Evolutionary conservation across 2,113 vertebrate genomes (phyloP).

Genomic region (Diglossa brunneiventris): DNA sequence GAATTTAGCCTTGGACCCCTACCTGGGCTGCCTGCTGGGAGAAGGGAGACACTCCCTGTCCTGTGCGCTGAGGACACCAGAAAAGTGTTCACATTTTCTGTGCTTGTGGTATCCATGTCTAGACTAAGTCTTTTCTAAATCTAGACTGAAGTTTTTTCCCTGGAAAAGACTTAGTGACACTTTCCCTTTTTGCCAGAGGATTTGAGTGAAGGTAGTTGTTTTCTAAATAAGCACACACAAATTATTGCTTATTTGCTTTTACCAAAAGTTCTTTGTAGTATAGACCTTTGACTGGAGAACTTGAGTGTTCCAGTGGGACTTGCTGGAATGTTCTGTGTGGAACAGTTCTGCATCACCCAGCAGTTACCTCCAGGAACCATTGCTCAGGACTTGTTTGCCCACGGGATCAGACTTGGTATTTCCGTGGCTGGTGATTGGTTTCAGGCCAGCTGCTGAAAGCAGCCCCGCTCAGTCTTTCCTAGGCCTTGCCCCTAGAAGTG

Average conservation of each 20-base stretch:
- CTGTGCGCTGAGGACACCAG: not conserved
- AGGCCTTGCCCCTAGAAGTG: not conserved
- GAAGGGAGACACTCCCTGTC: not conserved
- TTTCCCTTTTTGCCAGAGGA: not conserved
- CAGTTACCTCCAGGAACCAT: not conserved
- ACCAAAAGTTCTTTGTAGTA: not conserved
- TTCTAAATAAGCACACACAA: not conserved
- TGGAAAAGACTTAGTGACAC: not conserved
- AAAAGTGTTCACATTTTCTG: not conserved
- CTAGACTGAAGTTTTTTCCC: not conserved
- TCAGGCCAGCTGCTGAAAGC: not conserved
- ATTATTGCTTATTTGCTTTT: not conserved
- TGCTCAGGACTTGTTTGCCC: not conserved
- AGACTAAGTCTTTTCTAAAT: not conserved
- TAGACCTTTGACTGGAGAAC: not conserved
- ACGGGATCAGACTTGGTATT: not conserved
- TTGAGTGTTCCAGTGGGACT: not conserved
- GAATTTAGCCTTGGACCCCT: not conserved
- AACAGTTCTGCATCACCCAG: not conserved
- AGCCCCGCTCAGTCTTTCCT: fast-evolving
- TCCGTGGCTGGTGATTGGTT: not conserved
- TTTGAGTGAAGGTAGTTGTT: not conserved
- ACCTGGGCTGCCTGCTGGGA: not conserved
- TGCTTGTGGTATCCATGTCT: not conserved
- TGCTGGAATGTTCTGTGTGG: not conserved